Conservation (phyloP, 64 coral and sea anemone genomes). For the Montipora capricornis region DNA sequence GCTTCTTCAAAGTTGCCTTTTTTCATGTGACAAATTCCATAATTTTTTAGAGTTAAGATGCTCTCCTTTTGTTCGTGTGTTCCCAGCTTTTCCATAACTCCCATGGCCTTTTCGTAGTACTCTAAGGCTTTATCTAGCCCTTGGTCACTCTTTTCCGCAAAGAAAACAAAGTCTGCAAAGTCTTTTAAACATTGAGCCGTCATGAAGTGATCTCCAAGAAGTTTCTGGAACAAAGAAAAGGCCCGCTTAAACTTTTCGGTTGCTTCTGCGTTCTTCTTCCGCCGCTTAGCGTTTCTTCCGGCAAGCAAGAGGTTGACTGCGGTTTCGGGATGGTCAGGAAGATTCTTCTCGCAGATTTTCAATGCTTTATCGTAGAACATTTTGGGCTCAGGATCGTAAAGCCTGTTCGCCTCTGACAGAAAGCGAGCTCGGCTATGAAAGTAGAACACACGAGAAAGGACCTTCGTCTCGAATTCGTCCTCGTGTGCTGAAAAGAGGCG, state of each 20-base stretch:
- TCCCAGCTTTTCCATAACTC: too few species aligned
- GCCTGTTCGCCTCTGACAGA: not conserved
- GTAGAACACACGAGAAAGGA: not conserved
- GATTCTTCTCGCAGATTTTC: not conserved
- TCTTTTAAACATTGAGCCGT: conserved; percentile 25
- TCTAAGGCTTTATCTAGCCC: not conserved
- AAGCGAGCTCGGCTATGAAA: conserved; percentile 29
- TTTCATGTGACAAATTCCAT: too few species aligned
- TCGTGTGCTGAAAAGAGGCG: too few species aligned
- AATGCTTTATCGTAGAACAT: not conserved
- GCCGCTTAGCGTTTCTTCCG: not conserved
- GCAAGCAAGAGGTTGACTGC: not conserved
- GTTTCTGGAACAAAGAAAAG: not conserved
- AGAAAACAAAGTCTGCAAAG: conserved; percentile 22
- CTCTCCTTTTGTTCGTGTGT: too few species aligned
- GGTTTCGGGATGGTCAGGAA: conserved; percentile 3
- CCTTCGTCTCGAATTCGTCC: not conserved
- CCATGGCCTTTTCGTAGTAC: not conserved
- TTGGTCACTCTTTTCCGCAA: not conserved
- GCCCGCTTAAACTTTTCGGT: not conserved
- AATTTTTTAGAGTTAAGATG: too few species aligned
- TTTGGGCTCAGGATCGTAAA: not conserved
- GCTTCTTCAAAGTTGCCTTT: too few species aligned
- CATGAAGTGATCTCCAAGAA: conserved; percentile 24
- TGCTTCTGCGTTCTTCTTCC: not conserved